A percentile compares a stretch with the other conserved stretches of the same genome.
Evolutionary conservation across 2,113 vertebrate species (phyloP).

Genomic region (Orientallactaga bullata): DNA sequence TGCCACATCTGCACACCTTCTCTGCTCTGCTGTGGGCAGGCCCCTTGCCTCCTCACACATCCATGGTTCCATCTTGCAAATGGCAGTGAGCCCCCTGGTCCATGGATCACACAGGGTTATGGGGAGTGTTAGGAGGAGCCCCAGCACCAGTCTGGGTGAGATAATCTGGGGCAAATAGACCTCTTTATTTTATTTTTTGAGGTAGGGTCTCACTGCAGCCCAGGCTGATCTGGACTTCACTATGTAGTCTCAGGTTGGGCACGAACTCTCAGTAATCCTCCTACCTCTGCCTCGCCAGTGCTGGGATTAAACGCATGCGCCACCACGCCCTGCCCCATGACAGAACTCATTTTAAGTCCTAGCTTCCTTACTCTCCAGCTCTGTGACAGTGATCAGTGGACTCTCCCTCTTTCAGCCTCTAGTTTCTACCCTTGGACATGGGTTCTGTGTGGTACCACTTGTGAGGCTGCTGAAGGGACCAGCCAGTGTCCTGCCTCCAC

Average conservation of each 20-base stretch:
- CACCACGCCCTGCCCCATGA: no score
- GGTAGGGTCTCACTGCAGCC: no score
- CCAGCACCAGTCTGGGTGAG: not conserved
- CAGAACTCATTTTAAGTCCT: not conserved
- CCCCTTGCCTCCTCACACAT: not conserved
- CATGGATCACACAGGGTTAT: not conserved
- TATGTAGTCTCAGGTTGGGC: no score
- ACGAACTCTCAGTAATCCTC: no score
- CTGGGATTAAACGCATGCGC: no score
- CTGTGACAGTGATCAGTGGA: not conserved
- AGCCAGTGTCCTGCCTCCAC: not conserved
- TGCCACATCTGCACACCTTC: not conserved
- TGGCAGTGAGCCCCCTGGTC: not conserved
- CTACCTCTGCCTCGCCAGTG: no score
- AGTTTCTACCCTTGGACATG: slow-evolving; percentile 1
- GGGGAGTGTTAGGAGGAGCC: not conserved
- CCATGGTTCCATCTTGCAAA: not conserved
- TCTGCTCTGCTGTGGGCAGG: not conserved
- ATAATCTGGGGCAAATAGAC: not conserved
- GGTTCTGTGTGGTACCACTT: not conserved
- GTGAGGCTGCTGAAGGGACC: not conserved
- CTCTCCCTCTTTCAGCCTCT: not conserved
- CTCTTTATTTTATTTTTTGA: no score
- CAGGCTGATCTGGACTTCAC: no score
- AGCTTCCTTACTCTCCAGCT: not conserved